A percentile compares a stretch with the other conserved stretches of the same genome.
Conservation (phyloP, 2,888 invertebrate genomes). For the Pyralis farinalis region DNA sequence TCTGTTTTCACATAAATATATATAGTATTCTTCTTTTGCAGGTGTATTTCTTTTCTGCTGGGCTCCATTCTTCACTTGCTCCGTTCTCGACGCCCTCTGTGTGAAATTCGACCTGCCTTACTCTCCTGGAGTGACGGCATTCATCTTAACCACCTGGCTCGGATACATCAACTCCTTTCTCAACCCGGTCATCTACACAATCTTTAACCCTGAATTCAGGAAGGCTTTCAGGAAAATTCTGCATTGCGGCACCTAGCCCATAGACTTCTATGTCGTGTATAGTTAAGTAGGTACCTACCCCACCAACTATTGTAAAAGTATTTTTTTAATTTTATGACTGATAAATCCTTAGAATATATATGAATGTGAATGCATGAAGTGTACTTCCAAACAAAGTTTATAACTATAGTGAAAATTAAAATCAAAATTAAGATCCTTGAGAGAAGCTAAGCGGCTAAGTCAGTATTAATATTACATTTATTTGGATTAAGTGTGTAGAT, state of each 20-base stretch:
- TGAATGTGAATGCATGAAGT: too few relatives aligned
- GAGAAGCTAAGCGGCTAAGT: too few relatives aligned
- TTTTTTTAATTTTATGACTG: too few relatives aligned
- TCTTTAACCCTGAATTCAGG: constrained; percentile 98
- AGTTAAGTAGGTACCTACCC: constrained; percentile 27
- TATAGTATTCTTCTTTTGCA: constrained; percentile 68
- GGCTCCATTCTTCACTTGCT: constrained; percentile 99
- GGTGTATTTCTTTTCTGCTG: constrained; percentile 99
- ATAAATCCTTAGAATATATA: too few relatives aligned
- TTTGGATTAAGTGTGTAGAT: too few relatives aligned
- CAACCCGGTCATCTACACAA: constrained; percentile 96
- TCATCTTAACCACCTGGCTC: constrained; percentile 97
- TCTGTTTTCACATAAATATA: too few relatives aligned
- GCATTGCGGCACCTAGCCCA: constrained; percentile 82
- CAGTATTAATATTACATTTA: too few relatives aligned
- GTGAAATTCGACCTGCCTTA: constrained; percentile 90
- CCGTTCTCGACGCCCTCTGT: constrained; percentile 98
- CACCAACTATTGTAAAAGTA: too few relatives aligned
- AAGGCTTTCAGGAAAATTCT: constrained; percentile 98
- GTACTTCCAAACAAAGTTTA: too few relatives aligned
- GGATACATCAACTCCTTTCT: constrained; percentile 98
- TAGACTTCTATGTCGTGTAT: constrained; percentile 62
- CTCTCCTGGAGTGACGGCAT: constrained; percentile 92
- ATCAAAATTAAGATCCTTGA: too few relatives aligned
- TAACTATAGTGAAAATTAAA: too few relatives aligned